Evolutionary conservation across 2,888 invertebrate genomes (phyloP).

Genomic region (Phyto melanocephala): DNA sequence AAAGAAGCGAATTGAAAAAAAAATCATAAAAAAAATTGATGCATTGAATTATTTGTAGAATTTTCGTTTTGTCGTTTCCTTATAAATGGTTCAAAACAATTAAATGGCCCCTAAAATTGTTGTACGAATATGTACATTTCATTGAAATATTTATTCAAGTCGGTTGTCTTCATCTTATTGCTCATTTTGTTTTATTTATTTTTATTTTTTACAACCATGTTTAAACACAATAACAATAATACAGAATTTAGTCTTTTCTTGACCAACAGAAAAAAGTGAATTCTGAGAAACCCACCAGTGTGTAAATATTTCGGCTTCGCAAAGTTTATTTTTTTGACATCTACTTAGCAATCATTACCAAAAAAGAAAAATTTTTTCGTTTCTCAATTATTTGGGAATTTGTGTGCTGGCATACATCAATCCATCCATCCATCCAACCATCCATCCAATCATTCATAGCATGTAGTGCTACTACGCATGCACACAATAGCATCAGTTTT

Average conservation of each 20-base stretch:
- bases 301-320: slow-evolving; percentile 42
- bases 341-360: neutral
- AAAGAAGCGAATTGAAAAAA: neutral
- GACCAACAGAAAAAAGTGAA: neutral
- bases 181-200: slow-evolving; percentile 10
- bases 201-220: neutral
- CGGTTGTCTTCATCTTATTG: neutral
- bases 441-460: neutral
- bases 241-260: slow-evolving; percentile 9
- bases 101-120: slow-evolving; percentile 59
- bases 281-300: slow-evolving; percentile 47
- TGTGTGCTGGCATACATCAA: slow-evolving; percentile 49
- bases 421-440: slow-evolving; percentile 13
- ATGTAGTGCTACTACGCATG: neutral
- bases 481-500: neutral
- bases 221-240: neutral
- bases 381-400: slow-evolving; percentile 52
- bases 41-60: slow-evolving; percentile 51
- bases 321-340: neutral
- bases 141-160: slow-evolving; percentile 50
- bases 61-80: slow-evolving; percentile 33
- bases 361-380: neutral
- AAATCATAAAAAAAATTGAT: slow-evolving; percentile 29
- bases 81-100: slow-evolving; percentile 44
- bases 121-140: slow-evolving; percentile 39